phyloP scores from a whole-genome alignment of 2,797 vertebrate genomes.

The Salmo trutta region DNA sequence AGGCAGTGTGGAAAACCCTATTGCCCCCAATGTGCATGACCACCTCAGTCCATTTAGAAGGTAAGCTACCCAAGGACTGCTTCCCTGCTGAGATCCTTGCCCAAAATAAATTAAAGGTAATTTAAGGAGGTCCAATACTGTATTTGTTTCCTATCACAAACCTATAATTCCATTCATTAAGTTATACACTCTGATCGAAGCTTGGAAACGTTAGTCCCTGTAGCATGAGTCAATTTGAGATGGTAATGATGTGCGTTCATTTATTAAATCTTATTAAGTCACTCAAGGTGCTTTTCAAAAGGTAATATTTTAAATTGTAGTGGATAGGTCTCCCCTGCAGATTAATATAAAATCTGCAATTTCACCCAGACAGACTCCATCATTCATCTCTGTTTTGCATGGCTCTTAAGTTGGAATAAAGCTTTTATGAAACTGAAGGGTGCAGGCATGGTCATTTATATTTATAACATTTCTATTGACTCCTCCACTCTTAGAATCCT shows the following conservation, averaged over 20 bases:
- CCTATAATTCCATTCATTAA: conserved; percentile 34
- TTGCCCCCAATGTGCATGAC: neutral
- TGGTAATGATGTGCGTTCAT: conserved; percentile 39
- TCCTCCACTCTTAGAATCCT: neutral
- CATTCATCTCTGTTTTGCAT: neutral
- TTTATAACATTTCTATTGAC: neutral
- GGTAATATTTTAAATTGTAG: conserved; percentile 42
- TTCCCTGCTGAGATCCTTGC: conserved; percentile 28
- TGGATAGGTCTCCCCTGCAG: conserved; percentile 17
- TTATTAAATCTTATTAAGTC: conserved; percentile 46
- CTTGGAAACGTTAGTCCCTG: conserved; percentile 2
- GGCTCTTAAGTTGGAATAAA: neutral
- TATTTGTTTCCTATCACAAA: conserved; percentile 29
- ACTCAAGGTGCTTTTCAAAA: conserved; percentile 34
- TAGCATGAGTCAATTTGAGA: conserved; percentile 25
- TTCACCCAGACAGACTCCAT: neutral
- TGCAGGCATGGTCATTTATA: neutral
- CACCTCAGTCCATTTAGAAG: neutral
- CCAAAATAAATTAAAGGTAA: conserved; percentile 35
- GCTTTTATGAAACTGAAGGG: neutral
- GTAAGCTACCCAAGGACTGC: neutral
- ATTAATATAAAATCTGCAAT: conserved; percentile 3
- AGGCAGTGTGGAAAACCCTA: neutral
- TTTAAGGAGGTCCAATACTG: conserved; percentile 22
- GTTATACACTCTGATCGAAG: conserved; percentile 10